phyloP scores from a whole-genome alignment of 2,797 vertebrate genomes.

The Myotis planiceps region DNA sequence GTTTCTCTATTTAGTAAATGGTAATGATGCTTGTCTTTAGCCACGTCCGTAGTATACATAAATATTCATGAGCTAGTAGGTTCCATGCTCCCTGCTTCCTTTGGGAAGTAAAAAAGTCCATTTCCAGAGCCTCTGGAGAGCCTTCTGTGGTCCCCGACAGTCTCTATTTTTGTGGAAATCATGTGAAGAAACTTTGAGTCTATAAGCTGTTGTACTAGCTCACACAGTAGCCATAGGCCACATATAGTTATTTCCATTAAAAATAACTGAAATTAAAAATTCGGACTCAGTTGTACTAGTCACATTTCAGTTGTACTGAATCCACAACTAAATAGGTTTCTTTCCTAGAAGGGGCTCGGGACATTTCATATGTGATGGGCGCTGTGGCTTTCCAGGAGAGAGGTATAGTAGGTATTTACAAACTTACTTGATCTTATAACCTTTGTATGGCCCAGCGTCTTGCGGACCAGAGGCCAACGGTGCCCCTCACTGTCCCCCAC shows the following conservation, averaged over 20 bases:
- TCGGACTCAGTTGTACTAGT: neutral
- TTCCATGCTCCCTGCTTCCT: neutral
- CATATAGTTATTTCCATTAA: neutral
- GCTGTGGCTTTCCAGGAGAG: neutral
- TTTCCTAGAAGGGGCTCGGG: neutral
- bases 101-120: neutral
- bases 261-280: neutral
- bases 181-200: neutral
- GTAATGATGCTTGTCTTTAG: neutral
- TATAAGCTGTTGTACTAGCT: neutral
- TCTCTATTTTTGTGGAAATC: neutral
- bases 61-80: neutral
- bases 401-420: neutral
- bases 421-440: neutral
- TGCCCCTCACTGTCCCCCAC: too few relatives aligned
- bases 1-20: neutral
- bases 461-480: neutral
- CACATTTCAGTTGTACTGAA: neutral
- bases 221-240: neutral
- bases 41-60: fast-evolving
- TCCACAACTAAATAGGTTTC: neutral
- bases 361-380: neutral
- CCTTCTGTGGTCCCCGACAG: neutral
- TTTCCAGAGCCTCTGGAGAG: neutral
- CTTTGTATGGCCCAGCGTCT: fast-evolving